A percentile compares a stretch with the other conserved stretches of the same genome.
phyloP scores from a whole-genome alignment of 1,140 invertebrate species.

The Armadillidium nasatum region DNA sequence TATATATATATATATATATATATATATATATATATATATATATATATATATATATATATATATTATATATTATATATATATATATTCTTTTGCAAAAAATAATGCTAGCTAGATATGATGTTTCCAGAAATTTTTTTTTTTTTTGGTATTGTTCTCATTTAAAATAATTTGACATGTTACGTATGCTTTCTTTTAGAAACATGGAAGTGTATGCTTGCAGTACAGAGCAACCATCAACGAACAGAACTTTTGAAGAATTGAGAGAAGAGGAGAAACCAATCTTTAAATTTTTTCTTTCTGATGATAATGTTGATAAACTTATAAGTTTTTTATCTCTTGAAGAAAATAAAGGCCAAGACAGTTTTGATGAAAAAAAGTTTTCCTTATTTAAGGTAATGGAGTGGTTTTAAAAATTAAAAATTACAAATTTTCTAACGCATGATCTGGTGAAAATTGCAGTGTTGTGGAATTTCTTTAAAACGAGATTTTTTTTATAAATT shows the following conservation, averaged over 20 bases:
- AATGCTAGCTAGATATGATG: background rate
- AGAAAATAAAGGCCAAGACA: slow-evolving; percentile 76
- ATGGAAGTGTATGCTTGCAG: slow-evolving; percentile 60
- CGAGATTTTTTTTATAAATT: too few relatives aligned
- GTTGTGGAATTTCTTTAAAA: too few relatives aligned
- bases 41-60: background rate
- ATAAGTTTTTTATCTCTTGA: slow-evolving; percentile 73
- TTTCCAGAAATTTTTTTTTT: background rate
- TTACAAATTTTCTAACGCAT: too few relatives aligned
- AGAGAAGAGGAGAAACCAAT: slow-evolving; percentile 61
- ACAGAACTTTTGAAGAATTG: slow-evolving; percentile 53
- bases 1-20: too few relatives aligned
- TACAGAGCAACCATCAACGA: slow-evolving; percentile 58
- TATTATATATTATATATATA: background rate
- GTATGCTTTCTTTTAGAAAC: slow-evolving; percentile 45
- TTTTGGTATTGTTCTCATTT: background rate
- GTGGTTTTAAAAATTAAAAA: too few relatives aligned
- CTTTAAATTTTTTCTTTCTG: slow-evolving; percentile 64
- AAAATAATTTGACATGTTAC: background rate
- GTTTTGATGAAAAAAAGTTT: slow-evolving; percentile 64
- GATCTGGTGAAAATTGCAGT: too few relatives aligned
- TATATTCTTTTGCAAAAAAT: background rate
- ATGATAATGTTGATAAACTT: slow-evolving; percentile 66
- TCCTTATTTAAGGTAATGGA: slow-evolving; percentile 64
- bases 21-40: too few relatives aligned